Base-by-base conservation (phyloP, 2,888 invertebrate genomes). In the Volucella bombylans region DNA sequence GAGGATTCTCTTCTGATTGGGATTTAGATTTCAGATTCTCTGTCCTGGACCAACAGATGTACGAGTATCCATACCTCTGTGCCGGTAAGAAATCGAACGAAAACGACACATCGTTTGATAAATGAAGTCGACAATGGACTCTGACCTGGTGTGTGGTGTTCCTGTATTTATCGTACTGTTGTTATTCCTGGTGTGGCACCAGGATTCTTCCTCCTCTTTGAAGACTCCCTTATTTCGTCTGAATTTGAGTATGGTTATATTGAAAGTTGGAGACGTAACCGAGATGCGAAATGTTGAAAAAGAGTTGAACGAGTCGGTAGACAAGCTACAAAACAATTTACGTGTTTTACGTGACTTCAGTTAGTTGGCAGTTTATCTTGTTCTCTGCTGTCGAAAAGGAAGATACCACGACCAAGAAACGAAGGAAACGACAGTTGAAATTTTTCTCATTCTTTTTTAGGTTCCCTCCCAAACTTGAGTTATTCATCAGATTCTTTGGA, bases 301-400 rank as follows among this genome's bases (percentile, higher is more conserved):
- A 76, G 85, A 81, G 85, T 85, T 85, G 72, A 85, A 81, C 67
- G 76, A 85, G 67, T 80, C 80, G 68, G 71, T 73, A 77, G 85
- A 85, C 85, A 85, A 50, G 76, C 85, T 68, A 85, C 85, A 85
- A 85, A 85, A 81, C 85, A 85, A 85, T 85, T 85, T 85, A 85
- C 80, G 85, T 85, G 85, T 81, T 72, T 81, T 85, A 85, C 85
- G 85, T 85, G 85, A 85, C 85, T 85, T 81, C 45, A 80, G 85
- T 81, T 77, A 72, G 85, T 85, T 85, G 85, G 76, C 77, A 72
- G 81, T 85, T 80, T 85, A 80, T 81, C 77, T 85, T 85, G 50
- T 68, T 45, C n/a, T 57, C 62, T 43, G 14, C 38, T 49, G 47
- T 43, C n/a, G 18, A 6, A 41, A 61, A 14, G 52, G 39, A 38